A percentile compares a stretch with the other conserved stretches of the same genome.
Evolutionary conservation across 2,888 invertebrate species (phyloP).

Genomic region (Acanthosepion pharaonis): DNA sequence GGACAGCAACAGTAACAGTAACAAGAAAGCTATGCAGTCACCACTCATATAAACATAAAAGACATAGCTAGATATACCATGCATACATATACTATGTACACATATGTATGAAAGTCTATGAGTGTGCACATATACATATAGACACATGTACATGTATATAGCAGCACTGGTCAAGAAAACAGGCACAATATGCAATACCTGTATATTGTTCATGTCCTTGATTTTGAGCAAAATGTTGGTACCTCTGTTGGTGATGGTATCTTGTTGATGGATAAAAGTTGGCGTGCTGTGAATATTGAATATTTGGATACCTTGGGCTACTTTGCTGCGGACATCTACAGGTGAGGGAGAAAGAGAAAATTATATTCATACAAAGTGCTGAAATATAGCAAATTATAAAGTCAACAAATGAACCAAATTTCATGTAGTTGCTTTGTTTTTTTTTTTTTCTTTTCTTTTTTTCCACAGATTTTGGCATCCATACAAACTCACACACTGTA

Average conservation of each 20-base stretch:
- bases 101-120: background rate
- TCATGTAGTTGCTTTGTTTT: background rate
- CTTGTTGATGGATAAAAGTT: conserved; percentile 44
- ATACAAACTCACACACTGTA: background rate
- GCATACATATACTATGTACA: conserved; percentile 14
- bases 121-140: conserved; percentile 2
- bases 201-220: conserved; percentile 44
- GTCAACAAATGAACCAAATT: background rate
- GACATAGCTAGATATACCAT: background rate
- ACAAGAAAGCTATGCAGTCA: conserved; percentile 15
- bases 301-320: conserved; percentile 41
- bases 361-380: conserved; percentile 33
- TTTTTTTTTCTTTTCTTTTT: too few relatives aligned
- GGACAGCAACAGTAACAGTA: background rate
- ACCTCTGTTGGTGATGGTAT: conserved; percentile 42
- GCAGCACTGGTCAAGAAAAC: background rate
- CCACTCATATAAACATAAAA: background rate
- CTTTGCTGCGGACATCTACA: conserved; percentile 46
- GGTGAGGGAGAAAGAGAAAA: background rate
- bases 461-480: background rate
- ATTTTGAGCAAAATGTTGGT: conserved; percentile 46
- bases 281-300: conserved; percentile 24
- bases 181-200: conserved; percentile 37
- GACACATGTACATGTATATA: background rate
- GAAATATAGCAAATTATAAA: background rate